Percentiles rank a stretch among this genome's conserved stretches.
Evolutionary conservation across 2,113 vertebrate genomes (phyloP).

Genomic region (Myotis davidii): DNA sequence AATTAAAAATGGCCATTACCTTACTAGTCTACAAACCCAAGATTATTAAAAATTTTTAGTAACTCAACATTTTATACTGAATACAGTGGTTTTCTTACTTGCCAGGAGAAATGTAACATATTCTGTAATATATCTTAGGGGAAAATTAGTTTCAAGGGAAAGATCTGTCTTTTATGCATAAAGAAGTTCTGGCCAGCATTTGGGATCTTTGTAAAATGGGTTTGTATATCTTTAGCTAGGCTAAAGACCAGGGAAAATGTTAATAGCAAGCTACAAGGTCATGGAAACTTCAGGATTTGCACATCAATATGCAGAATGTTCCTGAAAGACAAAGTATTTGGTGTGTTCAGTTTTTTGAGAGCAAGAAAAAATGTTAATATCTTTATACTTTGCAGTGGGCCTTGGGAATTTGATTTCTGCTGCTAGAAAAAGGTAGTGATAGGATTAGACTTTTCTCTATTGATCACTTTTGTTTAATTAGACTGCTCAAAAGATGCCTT

Average conservation of each 20-base stretch:
- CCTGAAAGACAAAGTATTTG: slow-evolving; percentile 44
- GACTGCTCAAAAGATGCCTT: neutral
- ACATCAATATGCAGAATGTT: slow-evolving; percentile 70
- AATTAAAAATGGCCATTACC: slow-evolving; percentile 22
- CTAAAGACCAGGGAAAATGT: slow-evolving; percentile 65
- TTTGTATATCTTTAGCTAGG: slow-evolving; percentile 68
- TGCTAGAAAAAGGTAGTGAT: neutral
- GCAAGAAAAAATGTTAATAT: slow-evolving; percentile 38
- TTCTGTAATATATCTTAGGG: slow-evolving; percentile 61
- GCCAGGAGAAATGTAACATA: slow-evolving; percentile 49
- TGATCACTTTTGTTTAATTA: slow-evolving; percentile 42
- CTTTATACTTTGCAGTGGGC: neutral
- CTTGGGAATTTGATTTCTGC: neutral
- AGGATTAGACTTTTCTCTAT: neutral
- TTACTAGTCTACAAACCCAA: neutral
- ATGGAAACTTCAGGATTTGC: slow-evolving; percentile 48
- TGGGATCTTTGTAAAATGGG: slow-evolving; percentile 53
- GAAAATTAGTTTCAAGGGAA: slow-evolving; percentile 66
- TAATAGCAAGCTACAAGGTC: slow-evolving; percentile 71
- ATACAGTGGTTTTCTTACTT: slow-evolving; percentile 33
- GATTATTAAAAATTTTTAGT: slow-evolving; percentile 29
- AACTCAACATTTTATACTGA: neutral
- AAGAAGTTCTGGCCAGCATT: slow-evolving; percentile 64
- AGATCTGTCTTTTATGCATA: slow-evolving; percentile 60
- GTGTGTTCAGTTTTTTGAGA: slow-evolving; percentile 48